A percentile compares a stretch with the other conserved stretches of the same genome.
Conservation (phyloP, 2,888 invertebrate genomes). For the Auanema sp. region DNA sequence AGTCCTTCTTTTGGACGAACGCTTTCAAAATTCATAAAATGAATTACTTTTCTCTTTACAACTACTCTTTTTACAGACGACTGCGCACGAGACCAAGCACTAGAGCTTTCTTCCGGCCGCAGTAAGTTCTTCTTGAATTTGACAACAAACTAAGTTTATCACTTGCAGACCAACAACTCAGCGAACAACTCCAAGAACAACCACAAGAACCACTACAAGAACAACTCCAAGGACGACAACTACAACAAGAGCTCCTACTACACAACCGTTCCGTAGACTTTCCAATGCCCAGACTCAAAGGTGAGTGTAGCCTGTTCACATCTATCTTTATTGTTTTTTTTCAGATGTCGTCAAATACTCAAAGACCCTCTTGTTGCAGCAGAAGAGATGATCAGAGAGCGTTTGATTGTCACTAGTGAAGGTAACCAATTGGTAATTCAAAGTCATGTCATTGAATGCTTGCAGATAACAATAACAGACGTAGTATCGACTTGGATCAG, state of each 20-base stretch:
- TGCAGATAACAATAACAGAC: constrained; percentile 43
- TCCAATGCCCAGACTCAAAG: neutral
- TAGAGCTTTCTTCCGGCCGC: neutral
- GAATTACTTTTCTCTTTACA: neutral
- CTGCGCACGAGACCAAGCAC: neutral
- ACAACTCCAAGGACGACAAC: neutral
- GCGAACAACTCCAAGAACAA: neutral
- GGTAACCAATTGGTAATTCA: constrained; percentile 41
- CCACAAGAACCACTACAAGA: neutral
- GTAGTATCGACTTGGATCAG: constrained; percentile 46
- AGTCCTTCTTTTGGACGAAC: too few species aligned
- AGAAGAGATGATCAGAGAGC: constrained; percentile 55
- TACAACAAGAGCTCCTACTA: neutral
- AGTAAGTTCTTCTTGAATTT: neutral
- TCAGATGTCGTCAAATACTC: constrained; percentile 52
- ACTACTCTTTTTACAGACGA: neutral
- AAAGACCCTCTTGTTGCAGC: constrained; percentile 55
- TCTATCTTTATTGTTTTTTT: constrained; percentile 17
- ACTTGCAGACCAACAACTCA: neutral
- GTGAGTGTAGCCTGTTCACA: too few species aligned
- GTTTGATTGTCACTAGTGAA: constrained; percentile 48
- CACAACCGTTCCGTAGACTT: neutral
- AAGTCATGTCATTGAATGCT: neutral
- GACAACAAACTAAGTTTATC: too few species aligned
- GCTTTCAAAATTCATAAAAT: neutral